Evolutionary conservation across 2,888 invertebrate species (phyloP), one percentile per base, ranked within the genome.

Genomic region (Zhuqinia jingwanae): DNA sequence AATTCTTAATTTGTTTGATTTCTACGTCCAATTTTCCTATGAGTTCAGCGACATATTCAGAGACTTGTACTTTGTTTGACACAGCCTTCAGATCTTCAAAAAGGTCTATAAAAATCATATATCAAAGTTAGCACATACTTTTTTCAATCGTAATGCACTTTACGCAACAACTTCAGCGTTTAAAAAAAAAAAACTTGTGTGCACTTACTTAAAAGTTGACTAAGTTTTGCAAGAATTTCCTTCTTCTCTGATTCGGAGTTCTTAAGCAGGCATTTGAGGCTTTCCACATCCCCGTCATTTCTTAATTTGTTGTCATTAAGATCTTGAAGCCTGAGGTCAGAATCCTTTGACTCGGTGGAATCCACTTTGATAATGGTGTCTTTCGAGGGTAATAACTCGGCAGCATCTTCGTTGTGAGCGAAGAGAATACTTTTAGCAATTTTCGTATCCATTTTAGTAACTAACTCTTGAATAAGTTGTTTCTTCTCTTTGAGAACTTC

Each of bases 401-500:
- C 73, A 22, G 86, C 78, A 56, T 85, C 85, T 78, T 88, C 88
- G 36, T 88, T 88, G 65, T 88, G 85, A 15, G 88, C 85, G 58
- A 75, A 81, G 25, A 88, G 80, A 83, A 89, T 88, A 78, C 84
- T 81, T 81, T 86, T 76, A 42, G 88, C 89, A 47, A 88, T 80
- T 75, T 89, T 88, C 36, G 84, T 27, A 58, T 90, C 89, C 83
- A 90, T 85, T 88, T 90, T 90, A 17, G 87, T 73, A 68, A 89
- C 84, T 63, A 90, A 76, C 22, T 90, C 87, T 65, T 90, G 88
- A 65, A 90, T 90, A 10, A 92, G 92, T 86, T 92, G 93, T 83
- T 94, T 92, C 90, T 94, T 93, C 89, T 94, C 93, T 85, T 93
- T 92, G 89, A 93, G 92, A 63, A 93, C 92, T 25, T 93, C 92